Evolutionary conservation across 2,113 vertebrate genomes (phyloP).

Genomic region (Seriola aureovittata): DNA sequence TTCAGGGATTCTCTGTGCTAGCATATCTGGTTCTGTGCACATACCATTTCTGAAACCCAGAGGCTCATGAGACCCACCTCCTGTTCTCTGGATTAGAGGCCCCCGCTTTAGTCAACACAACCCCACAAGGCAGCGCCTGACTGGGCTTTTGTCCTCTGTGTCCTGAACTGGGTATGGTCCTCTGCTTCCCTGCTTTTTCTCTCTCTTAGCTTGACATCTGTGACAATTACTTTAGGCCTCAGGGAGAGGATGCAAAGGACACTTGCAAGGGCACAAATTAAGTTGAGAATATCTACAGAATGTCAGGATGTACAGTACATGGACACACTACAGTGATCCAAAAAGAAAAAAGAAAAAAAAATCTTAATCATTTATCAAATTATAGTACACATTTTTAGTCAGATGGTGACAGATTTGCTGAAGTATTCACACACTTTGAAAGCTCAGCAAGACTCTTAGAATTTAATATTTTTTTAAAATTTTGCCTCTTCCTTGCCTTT

Average conservation of each 20-base stretch:
- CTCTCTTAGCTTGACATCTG: slow-evolving; percentile 49
- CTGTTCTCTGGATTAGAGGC: slow-evolving; percentile 35
- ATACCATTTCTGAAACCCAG: slow-evolving; percentile 25
- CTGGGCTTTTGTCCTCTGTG: slow-evolving; percentile 63
- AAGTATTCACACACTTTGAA: neutral
- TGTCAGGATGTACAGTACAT: slow-evolving; percentile 7
- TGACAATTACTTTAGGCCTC: slow-evolving; percentile 61
- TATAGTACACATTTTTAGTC: neutral
- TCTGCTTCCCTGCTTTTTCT: slow-evolving; percentile 32
- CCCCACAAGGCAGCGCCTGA: slow-evolving; percentile 45
- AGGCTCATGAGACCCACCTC: neutral
- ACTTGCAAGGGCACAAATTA: slow-evolving; percentile 44
- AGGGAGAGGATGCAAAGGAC: slow-evolving; percentile 62
- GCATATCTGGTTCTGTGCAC: neutral
- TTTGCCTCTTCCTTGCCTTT: neutral
- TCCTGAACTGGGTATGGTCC: slow-evolving; percentile 49
- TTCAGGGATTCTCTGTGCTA: neutral
- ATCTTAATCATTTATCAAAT: neutral
- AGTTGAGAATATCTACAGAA: slow-evolving; percentile 21
- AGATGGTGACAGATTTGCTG: neutral
- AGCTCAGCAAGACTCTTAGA: too few species aligned
- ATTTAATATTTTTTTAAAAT: too few species aligned
- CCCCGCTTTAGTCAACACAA: slow-evolving; percentile 25
- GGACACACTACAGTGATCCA: neutral
- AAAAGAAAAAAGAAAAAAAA: neutral